Evolutionary conservation across 2,113 vertebrate genomes (phyloP), one percentile per base, ranked within the genome.

Genomic region (Eupsittula cactorum): DNA sequence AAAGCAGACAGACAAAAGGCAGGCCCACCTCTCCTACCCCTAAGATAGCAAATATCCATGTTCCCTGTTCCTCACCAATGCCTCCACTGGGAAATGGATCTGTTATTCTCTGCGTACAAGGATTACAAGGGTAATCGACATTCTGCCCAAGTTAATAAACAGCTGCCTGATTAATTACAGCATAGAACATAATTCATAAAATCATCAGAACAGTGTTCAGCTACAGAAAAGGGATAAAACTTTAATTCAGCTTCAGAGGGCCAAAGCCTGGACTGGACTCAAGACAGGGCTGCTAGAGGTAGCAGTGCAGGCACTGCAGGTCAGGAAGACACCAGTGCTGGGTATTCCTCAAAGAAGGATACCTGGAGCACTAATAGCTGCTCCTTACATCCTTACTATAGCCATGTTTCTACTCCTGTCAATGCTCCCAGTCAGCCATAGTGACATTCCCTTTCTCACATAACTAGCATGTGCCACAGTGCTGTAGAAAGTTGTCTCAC

Each of bases 101-200:
- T 59, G 28, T 71, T 96, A n/a, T 47, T 81, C 71, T 88, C 76
- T 73, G 59, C 53, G 20, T 67, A 59, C 46, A 79, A 65, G 50
- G 35, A 79, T 92, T 93, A 52, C 29, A 90, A 78, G 64, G 42
- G 27, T 63, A 78, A 90, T 63, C 0, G 0, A 68, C 41, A 41
- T 52, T 52, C 37, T 88, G 49, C 35, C 59, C 49, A 80, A 17
- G 19, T 74, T 82, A 85, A 90, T 67, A 82, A 96, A 49, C 70
- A 91, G 78, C 75, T 93, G 46, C 42, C 79, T 84, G 73, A 75
- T 86, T 90, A 95, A 71, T 92, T 88, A 81, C 28, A 83, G 59
- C 64, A 47, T 5, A 67, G 18, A 90, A 88, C 13, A 64, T 75
- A 76, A 80, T 69, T 82, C 28, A 74, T 1, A 69, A 88, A 69